Evolutionary conservation across 2,888 invertebrate genomes (phyloP), one percentile per base, ranked within the genome.

Genomic region (Apamea sordens): DNA sequence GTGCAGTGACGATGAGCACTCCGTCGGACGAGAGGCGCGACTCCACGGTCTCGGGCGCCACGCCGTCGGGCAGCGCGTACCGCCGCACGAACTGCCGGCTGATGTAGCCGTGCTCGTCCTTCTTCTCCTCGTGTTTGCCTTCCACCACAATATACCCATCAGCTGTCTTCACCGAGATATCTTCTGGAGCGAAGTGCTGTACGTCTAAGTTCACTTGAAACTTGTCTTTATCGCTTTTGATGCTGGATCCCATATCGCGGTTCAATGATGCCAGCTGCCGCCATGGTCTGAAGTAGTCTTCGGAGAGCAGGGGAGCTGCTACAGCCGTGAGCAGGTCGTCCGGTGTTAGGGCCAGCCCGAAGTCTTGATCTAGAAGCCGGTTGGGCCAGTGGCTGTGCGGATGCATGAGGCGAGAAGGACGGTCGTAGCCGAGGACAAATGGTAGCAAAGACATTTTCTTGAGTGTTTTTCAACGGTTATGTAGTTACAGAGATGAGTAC

Each of bases 1-100:
- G 98, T 24, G 98, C 98, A 21, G 97, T 97, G 53, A 98, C 97
- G 53, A 97, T 97, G 53, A 98, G 95, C 36, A 98, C 97, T 1
- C 98, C 98, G 92, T 98, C 98, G 0, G 98, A 97, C 2, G 98
- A 98, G 53, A 98, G 94, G 47, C 97, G 97, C 0, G 98, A 98
- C 74, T 97, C 97, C 0, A 98, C 97, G 32, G 97, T 97, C 73
- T 97, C 97, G 2, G 98, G 95, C 82, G 97, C 97, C 70, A 98
- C 97, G 24, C 97, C 98, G 89, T 98, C 97, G 0, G 98, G 98
- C 76, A 98, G 92, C 32, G 97, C 94, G 91, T 98, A 98, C 84
- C 98, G 97, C 59, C 98, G 97, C 61, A 97, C 97, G 89, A 98
- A 98, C 88, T 98, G 98, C 47, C 98, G 97, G 8, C 98, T 98